Conservation (phyloP, 2,888 invertebrate species). For the Mongoloraphidia duomilia region DNA sequence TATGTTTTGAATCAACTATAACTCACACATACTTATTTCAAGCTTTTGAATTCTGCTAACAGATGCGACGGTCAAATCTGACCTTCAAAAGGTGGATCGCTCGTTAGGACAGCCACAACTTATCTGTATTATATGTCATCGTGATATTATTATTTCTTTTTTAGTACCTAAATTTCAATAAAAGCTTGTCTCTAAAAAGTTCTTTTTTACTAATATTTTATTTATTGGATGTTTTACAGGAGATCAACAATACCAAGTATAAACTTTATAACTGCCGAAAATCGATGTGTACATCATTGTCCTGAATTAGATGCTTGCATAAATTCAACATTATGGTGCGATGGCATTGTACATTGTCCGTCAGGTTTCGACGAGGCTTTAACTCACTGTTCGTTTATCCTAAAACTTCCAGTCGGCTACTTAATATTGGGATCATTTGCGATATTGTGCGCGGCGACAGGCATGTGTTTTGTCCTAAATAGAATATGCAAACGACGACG, state of each 20-base stretch:
- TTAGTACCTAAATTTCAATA: too few relatives aligned
- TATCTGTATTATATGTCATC: too few relatives aligned
- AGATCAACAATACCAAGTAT: constrained; percentile 36
- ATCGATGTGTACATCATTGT: constrained; percentile 63
- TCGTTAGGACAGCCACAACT: too few relatives aligned
- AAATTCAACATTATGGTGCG: constrained; percentile 65
- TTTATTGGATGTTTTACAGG: constrained; percentile 24
- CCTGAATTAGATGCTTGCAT: constrained; percentile 71
- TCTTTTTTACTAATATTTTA: too few relatives aligned
- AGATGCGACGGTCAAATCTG: too few relatives aligned
- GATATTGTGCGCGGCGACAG: constrained; percentile 20
- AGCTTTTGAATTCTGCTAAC: too few relatives aligned
- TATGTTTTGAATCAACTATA: too few relatives aligned
- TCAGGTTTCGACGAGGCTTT: constrained; percentile 68
- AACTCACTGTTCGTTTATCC: constrained; percentile 61
- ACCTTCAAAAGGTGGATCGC: too few relatives aligned
- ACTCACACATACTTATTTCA: too few relatives aligned
- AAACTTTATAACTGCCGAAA: constrained; percentile 32
- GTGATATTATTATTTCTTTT: too few relatives aligned
- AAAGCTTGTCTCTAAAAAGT: too few relatives aligned
- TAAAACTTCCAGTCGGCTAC: constrained; percentile 63
- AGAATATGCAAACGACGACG: constrained; percentile 44
- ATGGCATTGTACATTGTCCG: constrained; percentile 64
- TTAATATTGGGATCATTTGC: constrained; percentile 36
- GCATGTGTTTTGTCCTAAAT: constrained; percentile 23